A percentile compares a stretch with the other conserved stretches of the same genome.
phyloP scores from a whole-genome alignment of 1,140 invertebrate species.

The Cyrtorhinus lividipennis region DNA sequence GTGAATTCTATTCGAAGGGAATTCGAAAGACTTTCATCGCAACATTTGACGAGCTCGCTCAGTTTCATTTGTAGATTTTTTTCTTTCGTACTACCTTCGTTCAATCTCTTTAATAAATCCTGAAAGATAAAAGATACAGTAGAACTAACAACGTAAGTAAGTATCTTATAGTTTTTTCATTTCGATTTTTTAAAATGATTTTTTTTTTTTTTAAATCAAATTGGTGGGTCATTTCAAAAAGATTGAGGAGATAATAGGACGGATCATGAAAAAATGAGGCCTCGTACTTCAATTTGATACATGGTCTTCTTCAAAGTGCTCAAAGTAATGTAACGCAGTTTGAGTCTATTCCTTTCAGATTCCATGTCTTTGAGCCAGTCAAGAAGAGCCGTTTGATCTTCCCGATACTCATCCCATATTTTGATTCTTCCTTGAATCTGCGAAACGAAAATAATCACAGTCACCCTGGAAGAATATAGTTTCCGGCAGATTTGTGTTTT shows the following conservation, averaged over 20 bases:
- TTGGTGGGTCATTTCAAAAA: neutral
- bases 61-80: constrained; percentile 48
- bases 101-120: constrained; percentile 46
- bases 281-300: constrained; percentile 37
- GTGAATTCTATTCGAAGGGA: constrained; percentile 66
- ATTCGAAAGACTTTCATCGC: constrained; percentile 49
- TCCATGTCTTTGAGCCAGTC: constrained; percentile 69
- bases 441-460: constrained; percentile 5
- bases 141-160: no score
- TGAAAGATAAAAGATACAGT: constrained; percentile 29
- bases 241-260: no score
- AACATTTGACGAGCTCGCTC: constrained; percentile 50
- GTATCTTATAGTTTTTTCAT: no score
- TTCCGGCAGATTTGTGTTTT: no score
- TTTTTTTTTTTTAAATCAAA: no score
- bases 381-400: constrained; percentile 51
- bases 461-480: no score
- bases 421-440: constrained; percentile 47
- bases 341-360: constrained; percentile 55
- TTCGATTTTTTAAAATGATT: no score
- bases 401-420: constrained; percentile 68
- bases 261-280: neutral
- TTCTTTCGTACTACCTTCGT: constrained; percentile 46
- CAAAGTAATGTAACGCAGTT: constrained; percentile 63
- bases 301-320: constrained; percentile 55